A percentile compares a stretch with the other conserved stretches of the same genome.
Evolutionary conservation across 2,888 invertebrate genomes (phyloP).

Genomic region (Clunio marinus): DNA sequence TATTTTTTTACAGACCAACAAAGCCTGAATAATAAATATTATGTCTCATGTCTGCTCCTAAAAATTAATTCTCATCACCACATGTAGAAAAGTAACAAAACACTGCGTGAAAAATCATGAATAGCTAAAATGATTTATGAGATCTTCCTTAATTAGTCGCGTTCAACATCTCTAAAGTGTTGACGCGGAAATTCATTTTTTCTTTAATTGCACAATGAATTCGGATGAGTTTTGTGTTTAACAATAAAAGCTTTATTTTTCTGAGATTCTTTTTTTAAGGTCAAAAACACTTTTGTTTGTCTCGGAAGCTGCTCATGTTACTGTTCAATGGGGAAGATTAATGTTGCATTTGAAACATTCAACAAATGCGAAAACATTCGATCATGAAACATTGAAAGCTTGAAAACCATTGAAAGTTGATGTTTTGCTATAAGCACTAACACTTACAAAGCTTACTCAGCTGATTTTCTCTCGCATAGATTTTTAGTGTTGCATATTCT

Average conservation of each 20-base stretch:
- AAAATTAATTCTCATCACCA: no score
- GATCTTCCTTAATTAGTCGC: neutral
- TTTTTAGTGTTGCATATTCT: neutral
- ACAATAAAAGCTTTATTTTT: neutral
- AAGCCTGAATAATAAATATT: no score
- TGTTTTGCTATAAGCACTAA: conserved; percentile 1
- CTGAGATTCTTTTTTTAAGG: neutral
- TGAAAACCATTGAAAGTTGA: neutral
- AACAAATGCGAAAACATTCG: neutral
- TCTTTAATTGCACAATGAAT: neutral
- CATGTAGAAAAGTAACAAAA: neutral
- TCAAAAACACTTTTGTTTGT: neutral
- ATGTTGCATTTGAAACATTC: neutral
- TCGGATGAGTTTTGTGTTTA: neutral
- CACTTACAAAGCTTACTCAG: neutral
- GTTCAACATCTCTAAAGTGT: neutral
- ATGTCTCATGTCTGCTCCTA: no score
- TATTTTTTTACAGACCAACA: no score
- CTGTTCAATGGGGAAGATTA: neutral
- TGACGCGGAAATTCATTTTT: neutral
- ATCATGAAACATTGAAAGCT: neutral
- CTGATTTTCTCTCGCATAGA: neutral
- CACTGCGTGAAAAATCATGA: neutral
- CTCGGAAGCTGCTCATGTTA: no score
- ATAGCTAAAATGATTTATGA: neutral